These are phyloP conservation scores for Heloderma charlesbogerti DNA, from an alignment of 2,113 vertebrate genomes.

Conservation along the genomic window DNA sequence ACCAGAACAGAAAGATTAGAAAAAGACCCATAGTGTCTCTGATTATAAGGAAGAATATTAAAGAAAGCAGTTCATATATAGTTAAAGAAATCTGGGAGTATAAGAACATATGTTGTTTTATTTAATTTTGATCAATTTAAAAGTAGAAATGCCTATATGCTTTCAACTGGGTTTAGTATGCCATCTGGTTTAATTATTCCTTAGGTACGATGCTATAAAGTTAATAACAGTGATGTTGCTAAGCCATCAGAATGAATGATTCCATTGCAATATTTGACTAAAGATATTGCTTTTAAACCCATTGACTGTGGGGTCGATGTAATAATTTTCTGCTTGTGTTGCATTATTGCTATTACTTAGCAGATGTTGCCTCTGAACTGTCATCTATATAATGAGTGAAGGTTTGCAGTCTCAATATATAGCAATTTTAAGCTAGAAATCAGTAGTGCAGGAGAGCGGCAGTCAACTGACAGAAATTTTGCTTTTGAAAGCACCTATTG, in stretches of 20 bases:
- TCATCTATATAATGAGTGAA: constrained; percentile 42
- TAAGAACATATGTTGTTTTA: constrained; percentile 77
- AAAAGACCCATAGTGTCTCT: constrained; percentile 33
- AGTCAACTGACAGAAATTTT: background rate
- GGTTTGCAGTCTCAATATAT: background rate
- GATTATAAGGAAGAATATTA: constrained; percentile 68
- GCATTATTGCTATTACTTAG: constrained; percentile 46
- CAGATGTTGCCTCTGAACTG: constrained; percentile 50
- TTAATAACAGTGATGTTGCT: constrained; percentile 70
- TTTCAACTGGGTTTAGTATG: constrained; percentile 62
- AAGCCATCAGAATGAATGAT: constrained; percentile 62
- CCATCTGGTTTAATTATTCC: constrained; percentile 84
- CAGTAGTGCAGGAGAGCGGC: background rate
- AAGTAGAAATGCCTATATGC: constrained; percentile 72
- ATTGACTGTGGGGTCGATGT: constrained; percentile 63
- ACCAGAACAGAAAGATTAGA: background rate
- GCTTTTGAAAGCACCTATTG: background rate
- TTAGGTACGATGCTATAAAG: constrained; percentile 72
- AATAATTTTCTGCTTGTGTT: constrained; percentile 51
- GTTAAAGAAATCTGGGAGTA: constrained; percentile 70
- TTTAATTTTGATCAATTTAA: constrained; percentile 79
- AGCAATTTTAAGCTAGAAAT: background rate
- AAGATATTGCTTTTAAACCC: constrained; percentile 49
- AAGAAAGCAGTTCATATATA: constrained; percentile 71
- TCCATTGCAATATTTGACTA: constrained; percentile 49